These are phyloP conservation scores for Arenicola marina DNA, from an alignment of 2,888 invertebrate species.

Conservation along the genomic window DNA sequence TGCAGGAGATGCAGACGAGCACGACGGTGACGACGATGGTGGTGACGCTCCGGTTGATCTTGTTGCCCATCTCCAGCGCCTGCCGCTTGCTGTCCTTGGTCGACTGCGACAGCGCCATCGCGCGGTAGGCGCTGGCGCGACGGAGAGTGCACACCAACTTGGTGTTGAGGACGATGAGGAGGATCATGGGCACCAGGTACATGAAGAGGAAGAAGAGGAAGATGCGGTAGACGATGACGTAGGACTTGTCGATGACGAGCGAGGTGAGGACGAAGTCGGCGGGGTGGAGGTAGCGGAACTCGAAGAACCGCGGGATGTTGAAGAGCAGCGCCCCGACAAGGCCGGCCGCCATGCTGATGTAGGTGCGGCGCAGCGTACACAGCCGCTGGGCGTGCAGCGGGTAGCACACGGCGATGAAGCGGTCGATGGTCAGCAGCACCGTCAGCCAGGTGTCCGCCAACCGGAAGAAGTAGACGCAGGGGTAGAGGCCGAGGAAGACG, in stretches of 20 bases:
- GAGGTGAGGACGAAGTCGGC: neutral
- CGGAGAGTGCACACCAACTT: neutral
- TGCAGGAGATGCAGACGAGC: constrained; percentile 17
- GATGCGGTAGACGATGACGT: constrained; percentile 16
- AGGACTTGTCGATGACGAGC: neutral
- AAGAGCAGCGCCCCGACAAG: constrained; percentile 20
- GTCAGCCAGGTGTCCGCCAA: constrained; percentile 32
- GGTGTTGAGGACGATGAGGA: constrained; percentile 15
- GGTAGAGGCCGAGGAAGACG: constrained; percentile 24
- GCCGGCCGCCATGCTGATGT: constrained; percentile 19
- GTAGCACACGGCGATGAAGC: constrained; percentile 32
- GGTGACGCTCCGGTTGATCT: constrained; percentile 7
- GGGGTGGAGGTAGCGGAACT: constrained; percentile 6
- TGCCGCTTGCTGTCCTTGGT: neutral
- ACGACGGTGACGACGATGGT: constrained; percentile 20
- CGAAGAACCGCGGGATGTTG: constrained; percentile 31
- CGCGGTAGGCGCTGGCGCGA: neutral
- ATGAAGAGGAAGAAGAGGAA: constrained; percentile 14
- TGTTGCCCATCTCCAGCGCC: neutral
- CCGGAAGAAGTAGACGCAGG: constrained; percentile 24
- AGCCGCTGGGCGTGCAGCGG: constrained; percentile 34
- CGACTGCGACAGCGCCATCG: neutral
- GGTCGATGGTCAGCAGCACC: constrained; percentile 32
- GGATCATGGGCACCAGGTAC: constrained; percentile 18
- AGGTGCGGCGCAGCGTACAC: constrained; percentile 27